phyloP scores from a whole-genome alignment of 1,140 invertebrate genomes.

The Parasteatoda tepidariorum region DNA sequence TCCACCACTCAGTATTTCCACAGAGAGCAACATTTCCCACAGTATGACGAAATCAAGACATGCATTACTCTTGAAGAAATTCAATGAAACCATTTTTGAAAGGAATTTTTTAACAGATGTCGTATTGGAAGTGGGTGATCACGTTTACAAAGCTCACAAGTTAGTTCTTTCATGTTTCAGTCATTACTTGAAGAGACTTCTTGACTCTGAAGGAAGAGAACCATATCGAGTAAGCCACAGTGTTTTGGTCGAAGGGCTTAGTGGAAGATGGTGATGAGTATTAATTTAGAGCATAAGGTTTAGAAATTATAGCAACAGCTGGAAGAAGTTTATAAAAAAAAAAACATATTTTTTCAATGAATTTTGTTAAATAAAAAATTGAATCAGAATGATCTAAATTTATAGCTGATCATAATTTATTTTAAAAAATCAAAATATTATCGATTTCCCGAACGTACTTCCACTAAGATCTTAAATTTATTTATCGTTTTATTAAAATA shows the following conservation, averaged over 20 bases:
- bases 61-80: slow-evolving; percentile 8
- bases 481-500: no score
- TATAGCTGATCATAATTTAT: no score
- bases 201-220: neutral
- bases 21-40: no score
- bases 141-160: slow-evolving; percentile 20
- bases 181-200: slow-evolving; percentile 17
- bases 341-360: neutral
- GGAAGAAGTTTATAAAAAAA: neutral
- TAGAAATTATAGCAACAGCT: neutral
- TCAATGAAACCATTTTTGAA: slow-evolving; percentile 28
- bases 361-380: neutral
- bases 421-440: no score
- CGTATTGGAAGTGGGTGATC: neutral
- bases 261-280: neutral
- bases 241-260: neutral
- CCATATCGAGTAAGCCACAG: no score
- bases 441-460: no score
- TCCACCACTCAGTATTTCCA: no score
- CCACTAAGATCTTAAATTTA: no score
- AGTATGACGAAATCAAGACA: neutral
- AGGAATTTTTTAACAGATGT: slow-evolving; percentile 38
- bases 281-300: neutral
- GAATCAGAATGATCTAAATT: no score
- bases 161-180: slow-evolving; percentile 36